These are phyloP conservation scores for Pammene aurita DNA, from an alignment of 2,888 invertebrate species.

Conservation along the genomic window DNA sequence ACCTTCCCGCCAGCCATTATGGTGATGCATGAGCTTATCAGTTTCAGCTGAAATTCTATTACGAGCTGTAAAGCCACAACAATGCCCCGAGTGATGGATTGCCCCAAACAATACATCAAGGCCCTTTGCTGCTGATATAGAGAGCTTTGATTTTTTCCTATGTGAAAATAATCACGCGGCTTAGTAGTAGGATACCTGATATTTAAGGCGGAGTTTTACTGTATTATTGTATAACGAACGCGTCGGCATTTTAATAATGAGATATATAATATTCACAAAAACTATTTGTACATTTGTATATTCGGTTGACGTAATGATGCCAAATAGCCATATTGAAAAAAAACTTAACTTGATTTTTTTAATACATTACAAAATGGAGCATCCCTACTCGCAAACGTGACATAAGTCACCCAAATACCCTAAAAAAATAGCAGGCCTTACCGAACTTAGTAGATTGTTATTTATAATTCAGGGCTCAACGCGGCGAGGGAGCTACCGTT, in stretches of 20 bases:
- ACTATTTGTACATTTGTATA: too few relatives aligned
- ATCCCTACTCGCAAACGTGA: too few relatives aligned
- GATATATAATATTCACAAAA: too few relatives aligned
- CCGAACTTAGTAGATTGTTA: slow-evolving; percentile 32
- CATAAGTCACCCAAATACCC: slow-evolving; percentile 9
- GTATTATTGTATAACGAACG: too few relatives aligned
- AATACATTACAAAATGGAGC: too few relatives aligned
- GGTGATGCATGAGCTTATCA: slow-evolving; percentile 48
- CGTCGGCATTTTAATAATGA: too few relatives aligned
- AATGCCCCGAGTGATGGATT: slow-evolving; percentile 60
- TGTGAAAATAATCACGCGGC: background rate
- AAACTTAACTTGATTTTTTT: too few relatives aligned
- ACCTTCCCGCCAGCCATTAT: slow-evolving; percentile 43
- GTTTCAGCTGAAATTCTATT: slow-evolving; percentile 53
- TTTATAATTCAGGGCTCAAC: slow-evolving; percentile 36
- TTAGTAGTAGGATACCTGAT: background rate
- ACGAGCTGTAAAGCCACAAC: slow-evolving; percentile 54
- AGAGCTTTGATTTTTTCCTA: slow-evolving; percentile 27
- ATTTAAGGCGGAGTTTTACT: background rate
- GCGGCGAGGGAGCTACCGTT: slow-evolving; percentile 23
- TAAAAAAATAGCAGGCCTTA: slow-evolving; percentile 9
- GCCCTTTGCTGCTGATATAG: slow-evolving; percentile 6
- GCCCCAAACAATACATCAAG: slow-evolving; percentile 51
- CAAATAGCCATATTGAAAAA: too few relatives aligned
- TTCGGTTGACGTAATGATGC: too few relatives aligned